Evolutionary conservation across 2,888 invertebrate species (phyloP).

Genomic region (Horisme vitalbata): DNA sequence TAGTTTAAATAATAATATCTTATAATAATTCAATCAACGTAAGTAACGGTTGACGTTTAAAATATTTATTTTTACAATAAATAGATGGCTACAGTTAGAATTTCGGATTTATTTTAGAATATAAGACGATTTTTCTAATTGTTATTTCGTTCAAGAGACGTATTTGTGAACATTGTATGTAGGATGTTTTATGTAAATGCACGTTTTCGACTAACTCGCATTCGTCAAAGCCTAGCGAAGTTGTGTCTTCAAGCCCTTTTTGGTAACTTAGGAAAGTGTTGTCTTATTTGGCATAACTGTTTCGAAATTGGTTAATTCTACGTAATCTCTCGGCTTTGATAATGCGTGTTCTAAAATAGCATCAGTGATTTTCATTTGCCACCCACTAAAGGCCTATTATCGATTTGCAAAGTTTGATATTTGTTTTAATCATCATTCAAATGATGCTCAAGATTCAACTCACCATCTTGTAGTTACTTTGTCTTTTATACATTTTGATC

Average conservation of each 20-base stretch:
- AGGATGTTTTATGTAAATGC: slow-evolving; percentile 11
- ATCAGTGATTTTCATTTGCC: slow-evolving; percentile 1
- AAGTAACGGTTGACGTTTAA: slow-evolving; percentile 57
- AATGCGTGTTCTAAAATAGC: neutral
- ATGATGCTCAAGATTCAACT: slow-evolving; percentile 26
- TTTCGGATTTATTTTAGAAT: slow-evolving; percentile 44
- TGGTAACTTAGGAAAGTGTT: no score
- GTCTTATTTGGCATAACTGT: no score
- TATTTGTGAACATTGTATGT: slow-evolving; percentile 42
- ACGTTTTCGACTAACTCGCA: neutral
- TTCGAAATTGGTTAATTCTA: slow-evolving; percentile 5
- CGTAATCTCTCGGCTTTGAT: neutral
- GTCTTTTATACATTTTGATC: slow-evolving; percentile 27
- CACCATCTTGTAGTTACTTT: slow-evolving; percentile 15
- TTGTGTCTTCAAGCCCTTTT: neutral
- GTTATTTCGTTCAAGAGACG: slow-evolving; percentile 48
- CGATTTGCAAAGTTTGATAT: slow-evolving; percentile 14
- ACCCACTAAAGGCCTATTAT: slow-evolving; percentile 22
- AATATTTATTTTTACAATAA: slow-evolving; percentile 61
- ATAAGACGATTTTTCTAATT: slow-evolving; percentile 42
- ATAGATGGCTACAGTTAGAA: slow-evolving; percentile 54
- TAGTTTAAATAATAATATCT: slow-evolving; percentile 71
- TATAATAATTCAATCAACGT: slow-evolving; percentile 60
- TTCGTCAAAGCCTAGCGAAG: neutral
- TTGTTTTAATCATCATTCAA: slow-evolving; percentile 16